Evolutionary conservation across 2,888 invertebrate genomes (phyloP), one percentile per base, ranked within the genome.

Genomic region (Nebria salina): DNA sequence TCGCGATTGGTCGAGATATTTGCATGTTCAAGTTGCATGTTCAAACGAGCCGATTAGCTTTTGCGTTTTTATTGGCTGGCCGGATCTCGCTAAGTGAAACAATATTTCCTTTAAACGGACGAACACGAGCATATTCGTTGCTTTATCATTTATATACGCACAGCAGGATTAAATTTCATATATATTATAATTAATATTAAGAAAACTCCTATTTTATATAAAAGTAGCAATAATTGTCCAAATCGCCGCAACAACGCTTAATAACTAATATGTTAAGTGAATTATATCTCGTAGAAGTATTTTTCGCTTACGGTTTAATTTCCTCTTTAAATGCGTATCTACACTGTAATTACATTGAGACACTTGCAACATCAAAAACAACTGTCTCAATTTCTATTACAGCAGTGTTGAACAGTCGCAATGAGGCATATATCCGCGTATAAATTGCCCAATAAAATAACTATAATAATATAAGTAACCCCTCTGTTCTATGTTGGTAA

Each of bases 21-120:
- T 81, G 81, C 81, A 81, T 81, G 81, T 81, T 81, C 25, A 65
- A 41, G 79, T 76, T 81, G 81, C 81, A 81, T 81, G 81, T 76
- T 76, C 76, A 76, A 66, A 65, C 72, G 68, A 64, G 72, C 76
- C 81, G 81, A 81, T 81, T 81, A 81, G 76, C 81, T 15, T 72
- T 76, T 11, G 76, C 65, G 81, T 81, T 81, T 81, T 81, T 81
- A 81, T 81, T 81, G 76, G 81, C 66, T 65, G 20, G 15, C 79
- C 65, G 72, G 76, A 76, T 81, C 76, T 72, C 65, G 73, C 66
- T 81, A 81, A 81, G 81, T 81, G 76, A 81, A 81, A 81, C 81
- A 72, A 76, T 81, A 81, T 81, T 81, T 81, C 81, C 76, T 54
- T 13, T 81, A 81, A 81, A 81, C 78, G 73, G 43, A 77, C 65